Conservation (phyloP, 2,113 vertebrate genomes). For the Toxotes chatareus region DNA sequence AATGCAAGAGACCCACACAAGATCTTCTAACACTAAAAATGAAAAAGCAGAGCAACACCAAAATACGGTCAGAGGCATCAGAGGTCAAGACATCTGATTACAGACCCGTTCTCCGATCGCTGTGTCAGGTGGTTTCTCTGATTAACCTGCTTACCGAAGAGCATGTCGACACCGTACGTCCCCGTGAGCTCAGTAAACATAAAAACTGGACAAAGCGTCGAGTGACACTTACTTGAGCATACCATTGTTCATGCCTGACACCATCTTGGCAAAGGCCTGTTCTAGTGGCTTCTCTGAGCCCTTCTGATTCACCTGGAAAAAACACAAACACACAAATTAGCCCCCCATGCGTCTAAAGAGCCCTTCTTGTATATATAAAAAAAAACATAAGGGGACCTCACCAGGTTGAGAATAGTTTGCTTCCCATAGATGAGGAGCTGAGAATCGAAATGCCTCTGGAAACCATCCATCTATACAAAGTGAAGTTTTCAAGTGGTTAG, state of each 20-base stretch:
- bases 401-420: slow-evolving; percentile 96
- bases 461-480: slow-evolving; percentile 68
- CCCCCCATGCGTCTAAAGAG: neutral
- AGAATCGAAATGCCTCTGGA: slow-evolving; percentile 97
- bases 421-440: slow-evolving; percentile 97
- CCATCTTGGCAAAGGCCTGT: slow-evolving; percentile 93
- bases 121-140: too few relatives aligned
- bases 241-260: slow-evolving; percentile 89
- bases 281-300: slow-evolving; percentile 97
- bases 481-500: slow-evolving; percentile 10
- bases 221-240: slow-evolving; percentile 88
- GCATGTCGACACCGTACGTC: too few relatives aligned
- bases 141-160: too few relatives aligned
- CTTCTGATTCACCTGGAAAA: slow-evolving; percentile 94
- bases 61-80: too few relatives aligned
- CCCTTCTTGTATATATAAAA: too few relatives aligned
- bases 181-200: neutral
- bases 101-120: too few relatives aligned
- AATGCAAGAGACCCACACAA: too few relatives aligned
- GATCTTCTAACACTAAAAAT: too few relatives aligned
- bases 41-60: too few relatives aligned
- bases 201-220: neutral
- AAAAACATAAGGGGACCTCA: slow-evolving; percentile 67
- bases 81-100: too few relatives aligned
- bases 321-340: neutral